phyloP scores from a whole-genome alignment of 2,797 vertebrate species.

The Pseudomugil tenellus region DNA sequence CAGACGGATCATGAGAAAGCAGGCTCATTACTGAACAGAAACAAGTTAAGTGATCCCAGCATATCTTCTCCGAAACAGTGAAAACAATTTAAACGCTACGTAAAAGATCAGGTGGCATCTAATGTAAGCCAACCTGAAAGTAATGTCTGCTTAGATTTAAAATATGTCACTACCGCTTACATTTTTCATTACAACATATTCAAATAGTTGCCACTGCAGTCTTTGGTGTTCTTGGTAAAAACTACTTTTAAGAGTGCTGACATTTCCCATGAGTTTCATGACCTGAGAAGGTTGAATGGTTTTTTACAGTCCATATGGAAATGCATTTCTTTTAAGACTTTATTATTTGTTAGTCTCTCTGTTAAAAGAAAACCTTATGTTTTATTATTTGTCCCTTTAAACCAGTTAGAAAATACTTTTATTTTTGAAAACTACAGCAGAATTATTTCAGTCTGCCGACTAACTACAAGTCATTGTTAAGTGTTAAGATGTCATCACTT shows the following conservation, averaged over 20 bases:
- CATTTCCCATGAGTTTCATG: constrained; percentile 7
- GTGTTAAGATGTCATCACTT: background rate
- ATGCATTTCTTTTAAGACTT: constrained; percentile 7
- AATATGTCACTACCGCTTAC: background rate
- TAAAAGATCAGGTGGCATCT: constrained; percentile 15
- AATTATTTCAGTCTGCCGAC: background rate
- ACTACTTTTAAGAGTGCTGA: constrained; percentile 7
- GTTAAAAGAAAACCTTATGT: background rate
- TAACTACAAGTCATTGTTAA: background rate
- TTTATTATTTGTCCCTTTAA: background rate
- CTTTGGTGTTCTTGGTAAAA: background rate
- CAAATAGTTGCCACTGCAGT: background rate
- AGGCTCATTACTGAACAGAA: constrained; percentile 35
- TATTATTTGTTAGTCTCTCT: background rate
- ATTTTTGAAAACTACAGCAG: background rate
- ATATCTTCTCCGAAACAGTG: constrained; percentile 3
- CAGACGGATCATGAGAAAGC: constrained; percentile 12
- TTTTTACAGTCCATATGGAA: constrained; percentile 22
- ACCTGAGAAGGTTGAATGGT: constrained; percentile 21
- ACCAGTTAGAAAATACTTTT: background rate
- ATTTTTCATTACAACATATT: constrained; percentile 5
- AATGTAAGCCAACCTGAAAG: background rate
- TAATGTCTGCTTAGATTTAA: constrained; percentile 19
- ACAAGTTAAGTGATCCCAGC: constrained; percentile 21
- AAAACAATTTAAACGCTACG: constrained; percentile 5